phyloP scores from a whole-genome alignment of 2,888 invertebrate species.

The Eupsilia transversa region DNA sequence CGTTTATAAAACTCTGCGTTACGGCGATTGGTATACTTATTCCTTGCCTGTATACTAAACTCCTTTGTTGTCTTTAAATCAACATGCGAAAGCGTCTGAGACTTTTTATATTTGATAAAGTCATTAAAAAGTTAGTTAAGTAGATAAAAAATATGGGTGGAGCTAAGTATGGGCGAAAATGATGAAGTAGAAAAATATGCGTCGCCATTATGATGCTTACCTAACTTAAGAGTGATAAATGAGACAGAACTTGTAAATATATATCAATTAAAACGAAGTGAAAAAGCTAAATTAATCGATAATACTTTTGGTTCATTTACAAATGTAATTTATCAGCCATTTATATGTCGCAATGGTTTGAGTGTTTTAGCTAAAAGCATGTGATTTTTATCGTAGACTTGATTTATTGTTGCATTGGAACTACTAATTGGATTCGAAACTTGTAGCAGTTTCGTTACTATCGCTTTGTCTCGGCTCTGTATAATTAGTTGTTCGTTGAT shows the following conservation, averaged over 20 bases:
- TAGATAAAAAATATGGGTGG: no score
- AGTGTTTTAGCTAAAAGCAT: conserved; percentile 48
- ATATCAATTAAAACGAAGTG: conserved; percentile 39
- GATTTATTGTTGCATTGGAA: conserved; percentile 47
- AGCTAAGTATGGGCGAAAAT: neutral
- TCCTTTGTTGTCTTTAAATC: conserved; percentile 13
- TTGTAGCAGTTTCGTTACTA: conserved; percentile 20
- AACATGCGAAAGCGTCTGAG: no score
- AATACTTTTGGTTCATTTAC: conserved; percentile 51
- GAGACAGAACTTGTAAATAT: conserved; percentile 13
- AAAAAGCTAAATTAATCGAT: conserved; percentile 37
- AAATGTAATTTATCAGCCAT: conserved; percentile 40
- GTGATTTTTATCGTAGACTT: conserved; percentile 54
- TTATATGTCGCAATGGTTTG: conserved; percentile 21
- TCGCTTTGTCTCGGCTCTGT: conserved; percentile 22
- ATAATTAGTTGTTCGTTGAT: conserved; percentile 28
- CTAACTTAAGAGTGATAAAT: conserved; percentile 29
- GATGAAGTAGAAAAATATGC: no score
- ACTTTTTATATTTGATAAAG: no score
- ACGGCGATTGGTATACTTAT: no score
- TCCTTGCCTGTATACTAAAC: neutral
- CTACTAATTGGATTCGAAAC: conserved; percentile 45
- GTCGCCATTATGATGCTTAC: neutral
- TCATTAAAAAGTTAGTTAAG: neutral
- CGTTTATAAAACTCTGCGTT: no score